Conservation (phyloP, 2,888 invertebrate genomes). For the Bugulina stolonifera region DNA sequence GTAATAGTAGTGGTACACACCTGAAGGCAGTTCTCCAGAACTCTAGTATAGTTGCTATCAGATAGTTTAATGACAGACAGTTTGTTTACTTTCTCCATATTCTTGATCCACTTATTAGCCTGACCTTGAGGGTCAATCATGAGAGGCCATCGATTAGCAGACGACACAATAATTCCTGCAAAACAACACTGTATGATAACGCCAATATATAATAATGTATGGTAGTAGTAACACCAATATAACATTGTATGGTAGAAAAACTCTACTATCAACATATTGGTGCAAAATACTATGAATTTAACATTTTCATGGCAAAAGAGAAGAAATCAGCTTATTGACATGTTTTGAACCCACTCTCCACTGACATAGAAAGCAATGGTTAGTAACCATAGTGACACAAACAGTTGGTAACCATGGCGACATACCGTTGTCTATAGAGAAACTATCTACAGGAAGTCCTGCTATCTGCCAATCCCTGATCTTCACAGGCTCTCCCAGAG, state of each 20-base stretch:
- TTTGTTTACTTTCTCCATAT: constrained; percentile 77
- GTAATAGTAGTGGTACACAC: constrained; percentile 41
- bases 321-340: too few species aligned
- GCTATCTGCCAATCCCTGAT: constrained; percentile 53
- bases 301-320: too few species aligned
- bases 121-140: constrained; percentile 62
- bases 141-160: constrained; percentile 51
- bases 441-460: constrained; percentile 51
- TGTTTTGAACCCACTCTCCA: too few species aligned
- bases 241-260: too few species aligned
- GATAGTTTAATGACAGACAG: constrained; percentile 75
- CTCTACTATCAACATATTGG: too few species aligned
- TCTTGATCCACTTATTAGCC: constrained; percentile 91
- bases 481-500: constrained; percentile 50
- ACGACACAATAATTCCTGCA: constrained; percentile 41
- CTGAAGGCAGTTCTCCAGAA: constrained; percentile 72
- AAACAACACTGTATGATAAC: too few species aligned
- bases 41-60: constrained; percentile 72
- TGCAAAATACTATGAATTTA: too few species aligned
- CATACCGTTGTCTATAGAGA: constrained; percentile 48
- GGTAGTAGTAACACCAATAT: too few species aligned
- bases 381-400: too few species aligned
- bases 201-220: too few species aligned
- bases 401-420: neutral
- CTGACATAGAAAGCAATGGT: too few species aligned